A percentile compares a stretch with the other conserved stretches of the same genome.
Evolutionary conservation across 1,140 invertebrate species (phyloP).

Genomic region (Ptiloglossa arizonensis): DNA sequence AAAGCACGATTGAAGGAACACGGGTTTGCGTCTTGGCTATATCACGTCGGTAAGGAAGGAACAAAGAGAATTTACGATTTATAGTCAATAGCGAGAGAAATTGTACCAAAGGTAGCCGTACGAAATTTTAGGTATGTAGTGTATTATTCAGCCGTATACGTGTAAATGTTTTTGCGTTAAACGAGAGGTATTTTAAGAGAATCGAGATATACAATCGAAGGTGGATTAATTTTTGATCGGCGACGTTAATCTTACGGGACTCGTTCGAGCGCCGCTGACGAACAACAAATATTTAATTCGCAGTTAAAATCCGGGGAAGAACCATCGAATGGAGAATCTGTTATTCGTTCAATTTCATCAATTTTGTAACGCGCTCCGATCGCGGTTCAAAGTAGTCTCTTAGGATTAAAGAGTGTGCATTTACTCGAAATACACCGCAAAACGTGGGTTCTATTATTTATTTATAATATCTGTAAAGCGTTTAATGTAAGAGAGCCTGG

Average conservation of each 20-base stretch:
- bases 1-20: not conserved
- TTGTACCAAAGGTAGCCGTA: conserved; percentile 76
- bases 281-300: not conserved
- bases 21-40: conserved; percentile 4
- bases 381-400: conserved; percentile 3
- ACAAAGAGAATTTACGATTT: conserved; percentile 71
- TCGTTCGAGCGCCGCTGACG: not conserved
- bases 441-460: conserved; percentile 57
- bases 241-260: not conserved
- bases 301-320: not conserved
- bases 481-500: conserved; percentile 26
- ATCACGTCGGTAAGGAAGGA: conserved; percentile 28
- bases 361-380: not conserved
- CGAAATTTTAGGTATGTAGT: conserved; percentile 53
- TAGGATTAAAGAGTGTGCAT: conserved; percentile 19
- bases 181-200: conserved; percentile 10
- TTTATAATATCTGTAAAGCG: conserved; percentile 59
- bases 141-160: conserved; percentile 55
- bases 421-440: conserved; percentile 9
- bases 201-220: not conserved
- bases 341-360: not conserved
- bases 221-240: not conserved
- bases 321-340: not conserved
- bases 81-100: conserved; percentile 71
- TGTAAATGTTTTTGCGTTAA: conserved; percentile 44